Evolutionary conservation across 1,140 invertebrate genomes (phyloP).

Genomic region (Amyelois transitella): DNA sequence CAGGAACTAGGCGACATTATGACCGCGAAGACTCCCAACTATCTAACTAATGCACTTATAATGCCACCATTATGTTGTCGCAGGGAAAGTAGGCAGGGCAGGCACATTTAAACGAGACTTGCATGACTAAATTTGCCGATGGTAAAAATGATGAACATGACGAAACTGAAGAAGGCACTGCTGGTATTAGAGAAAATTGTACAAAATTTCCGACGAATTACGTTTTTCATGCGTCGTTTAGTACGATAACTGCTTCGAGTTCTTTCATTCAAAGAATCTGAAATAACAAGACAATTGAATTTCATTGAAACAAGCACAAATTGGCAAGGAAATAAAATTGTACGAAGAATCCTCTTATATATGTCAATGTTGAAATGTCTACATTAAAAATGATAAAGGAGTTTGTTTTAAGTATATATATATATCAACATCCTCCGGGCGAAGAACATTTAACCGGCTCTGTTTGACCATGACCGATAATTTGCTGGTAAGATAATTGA

Average conservation of each 20-base stretch:
- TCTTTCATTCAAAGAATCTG: too few relatives aligned
- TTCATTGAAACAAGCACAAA: not conserved
- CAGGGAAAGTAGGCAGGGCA: slow-evolving; percentile 45
- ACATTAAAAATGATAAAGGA: too few relatives aligned
- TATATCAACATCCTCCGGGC: too few relatives aligned
- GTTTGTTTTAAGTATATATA: too few relatives aligned
- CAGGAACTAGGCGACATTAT: slow-evolving; percentile 22
- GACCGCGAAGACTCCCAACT: slow-evolving; percentile 30
- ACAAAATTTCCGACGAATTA: not conserved
- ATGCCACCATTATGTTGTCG: slow-evolving; percentile 42
- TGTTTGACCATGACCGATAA: too few relatives aligned
- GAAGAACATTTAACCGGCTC: too few relatives aligned
- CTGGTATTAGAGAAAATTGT: not conserved
- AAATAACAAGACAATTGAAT: too few relatives aligned
- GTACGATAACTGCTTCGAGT: not conserved
- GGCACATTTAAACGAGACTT: slow-evolving; percentile 39
- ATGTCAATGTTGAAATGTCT: too few relatives aligned
- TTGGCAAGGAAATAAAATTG: not conserved
- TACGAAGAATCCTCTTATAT: too few relatives aligned
- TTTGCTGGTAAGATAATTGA: too few relatives aligned
- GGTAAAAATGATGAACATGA: not conserved
- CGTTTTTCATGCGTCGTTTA: not conserved
- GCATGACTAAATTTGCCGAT: slow-evolving; percentile 19
- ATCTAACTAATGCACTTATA: slow-evolving; percentile 59
- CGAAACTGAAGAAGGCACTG: not conserved